Evolutionary conservation across 2,888 invertebrate species (phyloP), one percentile per base, ranked within the genome.

Genomic region (Heterodera filipjevi): DNA sequence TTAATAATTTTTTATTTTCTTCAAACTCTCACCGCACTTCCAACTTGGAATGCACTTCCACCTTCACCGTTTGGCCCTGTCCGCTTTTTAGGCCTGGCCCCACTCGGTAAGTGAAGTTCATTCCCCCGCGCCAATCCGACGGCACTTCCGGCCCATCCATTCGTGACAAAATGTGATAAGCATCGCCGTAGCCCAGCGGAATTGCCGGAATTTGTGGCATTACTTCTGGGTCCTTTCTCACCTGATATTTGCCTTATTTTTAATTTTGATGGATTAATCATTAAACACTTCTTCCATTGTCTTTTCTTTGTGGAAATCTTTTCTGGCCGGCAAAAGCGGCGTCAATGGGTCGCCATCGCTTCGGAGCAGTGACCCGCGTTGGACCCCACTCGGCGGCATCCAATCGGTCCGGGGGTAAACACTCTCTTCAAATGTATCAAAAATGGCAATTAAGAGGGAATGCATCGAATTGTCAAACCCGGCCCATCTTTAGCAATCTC

Each of bases 311-410:
- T 82, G 85, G 14, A 88, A 77, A 83, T 86, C 88, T 89, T 90
- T 89, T 77, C 89, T 90, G 14, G 91, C 87, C 2, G 92, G 92
- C 84, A 91, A 91, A 3, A 90, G 89, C 0, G 91, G 91, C 3
- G 91, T 91, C 3, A 91, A 85, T 16, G 91, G 91, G 84, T 92
- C 92, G 3, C 92, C 92, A 77, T 88, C 83, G 3, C 83, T 83
- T 2, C 84, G 80, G 59, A 84, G 79, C 66, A 83, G 32, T 27
- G 82, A 71, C n/a, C 91, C 91, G 53, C 91, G 85, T 82, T 91
- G 91, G 8, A 90, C 90, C 19, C 90, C 91, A 59, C 90, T 88
- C 0, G 89, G 89, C 0, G 92, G 92, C 86, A 92, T 89, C 90
- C 90, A 91, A 86, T 90, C 90, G n/a, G 89, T 89, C 68, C 89